Evolutionary conservation across 2,113 vertebrate genomes (phyloP).

Genomic region (Calypte anna): DNA sequence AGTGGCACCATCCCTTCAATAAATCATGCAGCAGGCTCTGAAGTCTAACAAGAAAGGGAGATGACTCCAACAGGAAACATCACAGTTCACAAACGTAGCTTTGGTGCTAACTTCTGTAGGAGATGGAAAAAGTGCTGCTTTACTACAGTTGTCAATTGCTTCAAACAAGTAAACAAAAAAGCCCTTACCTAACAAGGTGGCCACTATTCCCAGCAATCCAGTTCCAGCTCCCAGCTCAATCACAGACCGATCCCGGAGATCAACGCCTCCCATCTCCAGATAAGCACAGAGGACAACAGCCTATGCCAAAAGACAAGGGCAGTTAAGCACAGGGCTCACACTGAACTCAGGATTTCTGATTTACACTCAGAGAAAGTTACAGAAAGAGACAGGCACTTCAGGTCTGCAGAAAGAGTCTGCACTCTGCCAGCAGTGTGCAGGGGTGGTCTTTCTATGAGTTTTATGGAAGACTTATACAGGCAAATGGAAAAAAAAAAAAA

Average conservation of each 20-base stretch:
- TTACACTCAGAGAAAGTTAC: background rate
- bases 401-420: background rate
- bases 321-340: background rate
- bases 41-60: background rate
- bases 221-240: slow-evolving; percentile 96
- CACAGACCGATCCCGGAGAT: slow-evolving; percentile 78
- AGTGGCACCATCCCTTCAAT: background rate
- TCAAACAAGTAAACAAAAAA: background rate
- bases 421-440: background rate
- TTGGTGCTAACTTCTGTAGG: background rate
- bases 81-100: background rate
- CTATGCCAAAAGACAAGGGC: slow-evolving; percentile 70
- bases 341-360: background rate
- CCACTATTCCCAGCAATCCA: slow-evolving; percentile 93
- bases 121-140: background rate
- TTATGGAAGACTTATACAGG: background rate
- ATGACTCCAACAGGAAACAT: background rate
- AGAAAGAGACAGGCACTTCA: background rate
- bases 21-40: background rate
- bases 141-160: background rate
- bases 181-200: slow-evolving; percentile 87
- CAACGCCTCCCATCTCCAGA: slow-evolving; percentile 85
- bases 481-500: background rate
- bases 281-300: slow-evolving; percentile 90
- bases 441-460: background rate